A percentile compares a stretch with the other conserved stretches of the same genome.
These are phyloP conservation scores for Rhopalosiphum nymphaeae DNA, from an alignment of 2,888 invertebrate species.

Conservation along the genomic window DNA sequence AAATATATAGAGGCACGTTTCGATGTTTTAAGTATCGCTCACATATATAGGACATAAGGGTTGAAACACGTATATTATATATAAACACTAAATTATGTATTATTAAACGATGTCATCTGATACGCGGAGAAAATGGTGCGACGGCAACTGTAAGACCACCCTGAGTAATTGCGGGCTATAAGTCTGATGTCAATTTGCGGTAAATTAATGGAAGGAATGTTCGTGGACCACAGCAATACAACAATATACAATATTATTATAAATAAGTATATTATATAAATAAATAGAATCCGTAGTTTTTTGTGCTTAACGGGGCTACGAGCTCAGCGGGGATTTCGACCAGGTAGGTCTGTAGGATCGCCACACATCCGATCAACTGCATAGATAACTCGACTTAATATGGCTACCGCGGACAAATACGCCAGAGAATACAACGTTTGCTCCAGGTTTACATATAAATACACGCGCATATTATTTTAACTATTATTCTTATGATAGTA, in stretches of 20 bases:
- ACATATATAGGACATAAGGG: no score
- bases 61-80: no score
- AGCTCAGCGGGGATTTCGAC: constrained; percentile 47
- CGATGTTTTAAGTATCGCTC: no score
- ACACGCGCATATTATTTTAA: not conserved
- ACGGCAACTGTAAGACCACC: not conserved
- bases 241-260: not conserved
- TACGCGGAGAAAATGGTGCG: not conserved
- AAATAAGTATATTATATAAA: constrained; percentile 2
- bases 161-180: constrained; percentile 43
- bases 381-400: constrained; percentile 22
- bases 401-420: constrained; percentile 41
- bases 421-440: not conserved
- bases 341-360: constrained; percentile 39
- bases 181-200: constrained; percentile 39
- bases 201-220: constrained; percentile 1
- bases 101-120: no score
- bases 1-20: no score
- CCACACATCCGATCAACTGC: constrained; percentile 7
- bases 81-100: no score
- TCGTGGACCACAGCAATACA: not conserved
- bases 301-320: constrained; percentile 19
- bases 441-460: not conserved
- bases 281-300: not conserved
- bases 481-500: not conserved